Evolutionary conservation across 2,888 invertebrate genomes (phyloP), one percentile per base, ranked within the genome.

Genomic region (Drosophila phalerata): DNA sequence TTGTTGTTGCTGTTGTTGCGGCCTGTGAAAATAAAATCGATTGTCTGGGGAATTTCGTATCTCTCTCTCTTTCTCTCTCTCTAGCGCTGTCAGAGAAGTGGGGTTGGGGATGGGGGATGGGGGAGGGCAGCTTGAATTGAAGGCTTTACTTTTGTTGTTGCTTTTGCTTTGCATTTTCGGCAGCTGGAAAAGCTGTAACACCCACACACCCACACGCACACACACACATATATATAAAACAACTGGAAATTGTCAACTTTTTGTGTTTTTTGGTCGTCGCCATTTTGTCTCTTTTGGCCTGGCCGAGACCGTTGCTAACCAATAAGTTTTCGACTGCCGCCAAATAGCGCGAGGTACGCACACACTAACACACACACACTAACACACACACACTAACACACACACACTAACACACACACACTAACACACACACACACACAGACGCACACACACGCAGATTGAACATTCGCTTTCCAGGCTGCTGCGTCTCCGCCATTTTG

Each of bases 291-390:
- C 32, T 49, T 19, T 49, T 49, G 49, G 49, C 30, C 58, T 49
- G 60, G 69, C 55, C 51, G 34, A 49, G 56, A 66, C 65, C 73
- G 83, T 78, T 77, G 83, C 76, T 80, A 79, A 69, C 86, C 86
- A 85, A 85, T 83, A 83, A 83, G 84, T 83, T 82, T 57, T 67
- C 70, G 79, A 83, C 69, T 82, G 78, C 81, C 82, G 83, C 85
- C 79, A 83, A 82, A 82, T 83, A 83, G 76, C 86, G 82, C 86
- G 86, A 72, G 63, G 25, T 77, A 81, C 73, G 64, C 79, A 81
- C 64, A 66, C 28, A 56, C 19, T 45, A n/a, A 47, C 38, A 64
- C 15, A 37, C 30, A 56, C 38, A 42, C 8, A 47, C 22, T 38
- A 13, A 43, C 9, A 40, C 19, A 40, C 25, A 28, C n/a, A 45